phyloP scores from a whole-genome alignment of 2,797 vertebrate species.

The Pangasius krempfi region DNA sequence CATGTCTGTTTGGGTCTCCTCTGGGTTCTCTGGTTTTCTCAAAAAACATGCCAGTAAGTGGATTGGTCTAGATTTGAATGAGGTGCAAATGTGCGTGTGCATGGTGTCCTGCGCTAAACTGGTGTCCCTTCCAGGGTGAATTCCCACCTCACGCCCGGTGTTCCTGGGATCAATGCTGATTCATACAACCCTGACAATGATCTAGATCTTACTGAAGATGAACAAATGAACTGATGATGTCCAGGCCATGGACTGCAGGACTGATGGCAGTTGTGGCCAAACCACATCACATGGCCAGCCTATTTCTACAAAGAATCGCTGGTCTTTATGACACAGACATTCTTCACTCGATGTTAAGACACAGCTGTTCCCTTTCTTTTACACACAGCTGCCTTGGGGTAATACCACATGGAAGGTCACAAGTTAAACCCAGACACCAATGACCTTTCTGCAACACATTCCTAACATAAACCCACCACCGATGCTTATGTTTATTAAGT shows the following conservation, averaged over 20 bases:
- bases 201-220: neutral
- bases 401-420: conserved; percentile 4
- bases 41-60: too few relatives aligned
- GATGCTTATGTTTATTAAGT: neutral
- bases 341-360: neutral
- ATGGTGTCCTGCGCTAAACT: neutral
- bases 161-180: neutral
- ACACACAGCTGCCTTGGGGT: conserved; percentile 14
- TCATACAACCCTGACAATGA: too few relatives aligned
- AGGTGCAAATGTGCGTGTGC: neutral
- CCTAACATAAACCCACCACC: neutral
- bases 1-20: neutral
- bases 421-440: conserved; percentile 8
- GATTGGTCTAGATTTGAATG: neutral
- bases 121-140: neutral
- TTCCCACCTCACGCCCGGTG: neutral
- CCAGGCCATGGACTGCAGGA: neutral
- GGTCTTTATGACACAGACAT: conserved; percentile 7
- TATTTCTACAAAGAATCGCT: neutral
- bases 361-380: conserved; percentile 34
- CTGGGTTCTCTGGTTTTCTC: neutral
- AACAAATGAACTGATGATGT: neutral
- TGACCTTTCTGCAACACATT: conserved; percentile 11
- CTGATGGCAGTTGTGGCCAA: neutral
- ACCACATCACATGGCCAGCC: conserved; percentile 1